Evolutionary conservation across 2,888 invertebrate species (phyloP), one percentile per base, ranked within the genome.

Genomic region (Agrotis exclamationis): DNA sequence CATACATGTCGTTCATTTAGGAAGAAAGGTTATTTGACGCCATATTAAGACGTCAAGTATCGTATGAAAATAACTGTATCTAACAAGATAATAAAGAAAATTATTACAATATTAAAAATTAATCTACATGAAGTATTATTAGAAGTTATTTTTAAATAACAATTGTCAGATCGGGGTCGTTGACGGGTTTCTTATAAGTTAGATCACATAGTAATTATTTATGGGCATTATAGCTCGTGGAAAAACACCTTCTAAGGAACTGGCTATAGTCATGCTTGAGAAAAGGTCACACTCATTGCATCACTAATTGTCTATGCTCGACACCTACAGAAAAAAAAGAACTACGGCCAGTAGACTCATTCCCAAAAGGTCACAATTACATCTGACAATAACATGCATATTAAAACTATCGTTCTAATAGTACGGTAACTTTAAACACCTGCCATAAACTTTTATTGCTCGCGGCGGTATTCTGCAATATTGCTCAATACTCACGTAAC

Each of bases 401-500:
- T 66, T 44, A 48, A 33, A 65, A 39, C 18, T 48, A 57, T 45
- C 50, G 20, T 59, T 57, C 20, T 48, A 20, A 63, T 51, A 28
- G 62, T 28, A 44, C 51, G 24, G 44, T 50, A 16, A n/a, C 39
- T 58, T 28, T 53, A 67, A 33, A 70, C 47, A 22, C 39, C 33
- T 33, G 47, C 48, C 60, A 82, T 78, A 72, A 57, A 72, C 20
- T 67, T 67, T 66, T 67, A 82, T 82, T n/a, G 60, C 80, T 57
- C 20, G 56, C 22, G 60, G 74, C 66, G 60, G 16, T 66, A 59
- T 78, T 76, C 51, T 76, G 53, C 60, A 64, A 58, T 28, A 65
- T 80, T 79, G 51, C 51, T 4, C 58, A 80, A 79, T 33, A 2
- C 9, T 72, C 59, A 81, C 76, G 73, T 74, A 79, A 70, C 68